Evolutionary conservation across 2,888 invertebrate species (phyloP), one percentile per base, ranked within the genome.

Genomic region (Mellilla xanthometata): DNA sequence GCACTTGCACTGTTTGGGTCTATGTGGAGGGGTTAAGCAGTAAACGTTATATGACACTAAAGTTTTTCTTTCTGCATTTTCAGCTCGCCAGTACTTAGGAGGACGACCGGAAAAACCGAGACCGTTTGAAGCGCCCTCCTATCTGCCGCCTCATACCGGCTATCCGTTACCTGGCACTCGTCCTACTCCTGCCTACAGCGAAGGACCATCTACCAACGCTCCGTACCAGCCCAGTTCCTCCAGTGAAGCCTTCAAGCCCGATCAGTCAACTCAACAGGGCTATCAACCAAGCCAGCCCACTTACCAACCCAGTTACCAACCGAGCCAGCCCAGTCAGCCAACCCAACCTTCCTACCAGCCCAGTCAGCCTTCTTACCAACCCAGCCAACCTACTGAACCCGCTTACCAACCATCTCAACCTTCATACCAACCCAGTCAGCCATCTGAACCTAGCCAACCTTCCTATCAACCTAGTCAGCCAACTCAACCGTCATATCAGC

Each of bases 51-150:
- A n/a, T 9, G 28, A 26, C 3, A 22, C 9, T 43, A 43, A 43
- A 35, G 9, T 13, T 12, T 8, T 12, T 41, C 2, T 46, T 58
- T 49, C 50, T 58, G 49, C 41, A 47, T 40, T 85, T 84, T 54
- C 89, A 94, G 94, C 93, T 74, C 93, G 94, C 11, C 94, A 94
- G 52, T 87, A 92, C 91, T 93, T 73, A 76, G 93, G 93, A 50
- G 91, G 91, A 46, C 87, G 90, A 46, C 92, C 93, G 1, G 93
- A 94, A 63, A 92, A 90, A 67, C 94, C 94, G n/a, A 84, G 94
- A 56, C 94, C 94, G 0, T 94, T 94, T 70, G 92, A 93, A 31
- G 71, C 72, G 0, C 58, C 81, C 7, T 65, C 65, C 10, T 86
- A 86, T 39, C 68, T 86, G 2, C 88, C 86, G 19, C 80, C 82